Conservation (phyloP, 2,888 invertebrate genomes). For the Ctenicera cuprea region DNA sequence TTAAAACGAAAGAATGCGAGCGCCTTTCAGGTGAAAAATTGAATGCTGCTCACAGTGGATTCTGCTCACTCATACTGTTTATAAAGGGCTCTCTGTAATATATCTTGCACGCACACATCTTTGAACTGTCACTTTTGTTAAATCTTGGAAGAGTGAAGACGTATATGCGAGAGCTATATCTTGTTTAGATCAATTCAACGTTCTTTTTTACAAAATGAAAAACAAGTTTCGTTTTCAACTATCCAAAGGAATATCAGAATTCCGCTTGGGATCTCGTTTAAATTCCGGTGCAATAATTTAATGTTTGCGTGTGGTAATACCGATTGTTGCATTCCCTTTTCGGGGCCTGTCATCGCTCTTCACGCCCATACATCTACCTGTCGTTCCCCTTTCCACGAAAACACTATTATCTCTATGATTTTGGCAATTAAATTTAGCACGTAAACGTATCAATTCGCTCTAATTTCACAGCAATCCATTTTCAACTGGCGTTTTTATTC, state of each 20-base stretch:
- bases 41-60: constrained; percentile 30
- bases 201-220: not conserved
- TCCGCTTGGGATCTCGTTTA: no score
- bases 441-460: constrained; percentile 21
- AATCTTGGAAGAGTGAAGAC: constrained; percentile 32
- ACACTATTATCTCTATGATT: constrained; percentile 35
- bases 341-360: constrained; percentile 33
- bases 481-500: constrained; percentile 16
- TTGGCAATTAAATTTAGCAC: constrained; percentile 31
- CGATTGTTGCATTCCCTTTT: constrained; percentile 40
- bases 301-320: constrained; percentile 28
- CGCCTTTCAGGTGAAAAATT: constrained; percentile 47
- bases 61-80: constrained; percentile 41
- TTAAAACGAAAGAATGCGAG: constrained; percentile 41
- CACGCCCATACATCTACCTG: constrained; percentile 37
- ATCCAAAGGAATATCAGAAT: no score
- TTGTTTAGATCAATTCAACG: constrained; percentile 14
- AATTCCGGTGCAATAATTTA: constrained; percentile 29
- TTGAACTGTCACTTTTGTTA: constrained; percentile 44
- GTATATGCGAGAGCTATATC: constrained; percentile 23
- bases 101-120: constrained; percentile 37
- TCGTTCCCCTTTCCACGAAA: constrained; percentile 16
- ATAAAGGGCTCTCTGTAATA: constrained; percentile 32
- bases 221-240: not conserved
- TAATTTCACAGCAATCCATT: constrained; percentile 12